Conservation (phyloP, 2,888 invertebrate genomes). For the Mamestra brassicae region DNA sequence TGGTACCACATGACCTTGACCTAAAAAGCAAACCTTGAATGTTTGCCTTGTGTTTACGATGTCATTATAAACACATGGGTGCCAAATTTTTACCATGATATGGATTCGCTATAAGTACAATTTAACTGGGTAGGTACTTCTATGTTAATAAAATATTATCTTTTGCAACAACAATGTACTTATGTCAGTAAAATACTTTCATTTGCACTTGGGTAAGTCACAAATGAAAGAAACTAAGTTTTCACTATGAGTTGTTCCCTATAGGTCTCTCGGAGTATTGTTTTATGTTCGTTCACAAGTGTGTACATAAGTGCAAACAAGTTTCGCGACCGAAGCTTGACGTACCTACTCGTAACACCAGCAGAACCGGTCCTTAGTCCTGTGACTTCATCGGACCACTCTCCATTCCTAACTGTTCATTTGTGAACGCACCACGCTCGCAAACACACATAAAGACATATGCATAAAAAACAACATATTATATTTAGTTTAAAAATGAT, state of each 20-base stretch:
- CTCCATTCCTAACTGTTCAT: slow-evolving; percentile 60
- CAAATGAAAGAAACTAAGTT: neutral
- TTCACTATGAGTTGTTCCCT: neutral
- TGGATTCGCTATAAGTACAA: neutral
- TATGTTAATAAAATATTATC: slow-evolving; percentile 3
- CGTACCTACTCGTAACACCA: slow-evolving; percentile 31
- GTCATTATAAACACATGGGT: slow-evolving; percentile 40
- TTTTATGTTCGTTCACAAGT: neutral
- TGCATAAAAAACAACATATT: too few species aligned
- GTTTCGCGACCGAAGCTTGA: slow-evolving; percentile 45
- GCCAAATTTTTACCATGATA: slow-evolving; percentile 14
- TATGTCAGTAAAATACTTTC: too few species aligned
- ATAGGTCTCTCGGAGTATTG: neutral
- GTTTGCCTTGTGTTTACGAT: slow-evolving; percentile 49
- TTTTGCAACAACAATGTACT: neutral
- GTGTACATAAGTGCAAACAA: slow-evolving; percentile 15
- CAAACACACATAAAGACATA: slow-evolving; percentile 4
- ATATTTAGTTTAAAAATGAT: too few species aligned
- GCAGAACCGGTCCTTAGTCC: slow-evolving; percentile 60
- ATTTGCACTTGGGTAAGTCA: too few species aligned
- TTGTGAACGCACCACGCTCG: slow-evolving; percentile 17
- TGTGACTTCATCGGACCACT: slow-evolving; percentile 40
- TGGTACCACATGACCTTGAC: slow-evolving; percentile 78
- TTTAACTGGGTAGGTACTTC: too few species aligned
- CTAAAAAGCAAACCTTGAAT: slow-evolving; percentile 72